Percentiles rank a stretch among this genome's conserved stretches.
These are phyloP conservation scores for Bufotes viridis DNA, from an alignment of 2,797 vertebrate species.

Conservation along the genomic window DNA sequence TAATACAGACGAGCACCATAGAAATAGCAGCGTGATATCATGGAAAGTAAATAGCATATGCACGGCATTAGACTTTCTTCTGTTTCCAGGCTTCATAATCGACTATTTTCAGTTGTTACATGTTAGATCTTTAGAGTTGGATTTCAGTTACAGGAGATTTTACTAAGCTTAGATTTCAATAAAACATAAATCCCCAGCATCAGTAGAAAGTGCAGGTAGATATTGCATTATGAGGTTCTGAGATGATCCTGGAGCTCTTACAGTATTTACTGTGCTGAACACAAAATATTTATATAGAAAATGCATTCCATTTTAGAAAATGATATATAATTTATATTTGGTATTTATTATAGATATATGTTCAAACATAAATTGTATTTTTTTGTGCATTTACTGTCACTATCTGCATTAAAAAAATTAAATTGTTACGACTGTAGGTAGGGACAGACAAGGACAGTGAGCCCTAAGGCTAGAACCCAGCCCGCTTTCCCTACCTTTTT, in stretches of 20 bases:
- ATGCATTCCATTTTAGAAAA: background rate
- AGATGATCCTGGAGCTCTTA: background rate
- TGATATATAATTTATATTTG: no score
- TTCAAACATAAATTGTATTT: background rate
- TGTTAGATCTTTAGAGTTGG: background rate
- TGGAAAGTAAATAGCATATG: background rate
- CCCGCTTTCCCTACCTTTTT: no score
- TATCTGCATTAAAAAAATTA: background rate
- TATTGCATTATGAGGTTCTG: background rate
- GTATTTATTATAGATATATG: no score
- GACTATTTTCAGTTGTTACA: background rate
- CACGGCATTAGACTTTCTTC: background rate
- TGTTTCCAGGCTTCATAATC: background rate
- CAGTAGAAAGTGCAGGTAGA: background rate
- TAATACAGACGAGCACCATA: background rate
- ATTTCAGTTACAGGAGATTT: background rate
- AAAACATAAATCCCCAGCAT: background rate
- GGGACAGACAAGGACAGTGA: no score
- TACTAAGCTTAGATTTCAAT: conserved; percentile 13
- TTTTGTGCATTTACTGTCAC: background rate
- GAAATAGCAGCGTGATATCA: background rate
- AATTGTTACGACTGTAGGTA: no score
- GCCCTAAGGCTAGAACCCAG: no score
- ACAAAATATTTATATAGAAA: background rate
- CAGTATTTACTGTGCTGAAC: background rate